Conservation (phyloP, 2,113 vertebrate genomes). For the Eubucco bourcierii region DNA sequence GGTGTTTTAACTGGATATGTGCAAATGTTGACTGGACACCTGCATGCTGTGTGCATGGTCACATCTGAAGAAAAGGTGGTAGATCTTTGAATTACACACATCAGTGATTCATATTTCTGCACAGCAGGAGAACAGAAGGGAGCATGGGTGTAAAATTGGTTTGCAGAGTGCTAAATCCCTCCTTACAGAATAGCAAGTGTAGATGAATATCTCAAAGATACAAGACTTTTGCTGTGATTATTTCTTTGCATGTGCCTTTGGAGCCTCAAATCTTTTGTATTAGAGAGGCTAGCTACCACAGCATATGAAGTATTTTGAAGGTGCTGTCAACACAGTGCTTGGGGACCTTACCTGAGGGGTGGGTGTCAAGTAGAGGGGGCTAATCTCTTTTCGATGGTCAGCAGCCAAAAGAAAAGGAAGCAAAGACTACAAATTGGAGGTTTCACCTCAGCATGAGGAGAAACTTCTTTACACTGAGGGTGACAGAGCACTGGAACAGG, state of each 20-base stretch:
- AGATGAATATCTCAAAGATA: background rate
- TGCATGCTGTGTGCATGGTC: background rate
- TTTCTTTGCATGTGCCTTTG: background rate
- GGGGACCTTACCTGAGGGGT: rapidly evolving
- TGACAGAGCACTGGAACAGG: no score
- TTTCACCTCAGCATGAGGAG: no score
- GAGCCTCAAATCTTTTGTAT: background rate
- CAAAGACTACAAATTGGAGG: no score
- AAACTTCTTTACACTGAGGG: no score
- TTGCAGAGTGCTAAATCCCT: background rate
- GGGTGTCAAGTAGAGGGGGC: no score
- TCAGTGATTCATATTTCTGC: background rate
- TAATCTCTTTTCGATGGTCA: no score
- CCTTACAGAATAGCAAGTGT: background rate
- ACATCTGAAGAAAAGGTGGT: background rate
- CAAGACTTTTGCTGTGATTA: background rate
- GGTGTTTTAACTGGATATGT: background rate
- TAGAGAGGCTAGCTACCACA: background rate
- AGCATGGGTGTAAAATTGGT: background rate
- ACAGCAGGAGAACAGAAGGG: background rate
- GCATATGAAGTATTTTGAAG: background rate
- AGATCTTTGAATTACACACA: background rate
- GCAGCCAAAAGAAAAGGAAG: no score
- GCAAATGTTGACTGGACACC: background rate
- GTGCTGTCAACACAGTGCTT: background rate